These are phyloP conservation scores for Thera britannica DNA, from an alignment of 2,888 invertebrate species.

Conservation along the genomic window DNA sequence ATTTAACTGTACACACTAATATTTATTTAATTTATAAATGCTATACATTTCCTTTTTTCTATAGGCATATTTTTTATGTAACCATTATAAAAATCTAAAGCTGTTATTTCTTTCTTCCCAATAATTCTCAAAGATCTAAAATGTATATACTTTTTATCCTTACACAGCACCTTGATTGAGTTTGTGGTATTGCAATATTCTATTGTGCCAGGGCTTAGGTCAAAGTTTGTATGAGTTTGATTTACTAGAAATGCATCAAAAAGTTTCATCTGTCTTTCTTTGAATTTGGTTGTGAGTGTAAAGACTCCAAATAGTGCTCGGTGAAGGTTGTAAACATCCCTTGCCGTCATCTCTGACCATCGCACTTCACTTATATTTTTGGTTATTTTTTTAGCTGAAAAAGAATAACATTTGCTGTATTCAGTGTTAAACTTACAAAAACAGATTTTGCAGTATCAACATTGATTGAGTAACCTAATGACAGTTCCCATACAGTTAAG, in stretches of 20 bases:
- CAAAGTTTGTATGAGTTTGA: slow-evolving; percentile 45
- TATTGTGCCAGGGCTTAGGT: slow-evolving; percentile 82
- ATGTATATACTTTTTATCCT: slow-evolving; percentile 86
- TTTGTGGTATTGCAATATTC: slow-evolving; percentile 85
- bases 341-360: slow-evolving; percentile 87
- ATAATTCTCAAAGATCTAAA: slow-evolving; percentile 87
- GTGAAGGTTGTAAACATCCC: slow-evolving; percentile 88
- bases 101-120: slow-evolving; percentile 89
- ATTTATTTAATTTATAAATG: slow-evolving; percentile 58
- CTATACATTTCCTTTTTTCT: slow-evolving; percentile 62
- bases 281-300: slow-evolving; percentile 86
- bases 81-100: slow-evolving; percentile 94
- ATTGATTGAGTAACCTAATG: neutral
- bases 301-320: slow-evolving; percentile 88
- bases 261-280: slow-evolving; percentile 86
- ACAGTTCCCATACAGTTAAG: neutral
- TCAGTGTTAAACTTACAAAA: neutral
- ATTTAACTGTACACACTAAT: neutral
- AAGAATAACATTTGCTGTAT: slow-evolving; percentile 13
- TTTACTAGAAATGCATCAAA: slow-evolving; percentile 79
- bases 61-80: slow-evolving; percentile 86
- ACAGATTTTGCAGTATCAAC: neutral
- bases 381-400: slow-evolving; percentile 90
- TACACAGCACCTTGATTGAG: slow-evolving; percentile 87
- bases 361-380: slow-evolving; percentile 85